A percentile compares a stretch with the other conserved stretches of the same genome.
phyloP scores from a whole-genome alignment of 2,888 invertebrate species.

The Odontomyia ornata region DNA sequence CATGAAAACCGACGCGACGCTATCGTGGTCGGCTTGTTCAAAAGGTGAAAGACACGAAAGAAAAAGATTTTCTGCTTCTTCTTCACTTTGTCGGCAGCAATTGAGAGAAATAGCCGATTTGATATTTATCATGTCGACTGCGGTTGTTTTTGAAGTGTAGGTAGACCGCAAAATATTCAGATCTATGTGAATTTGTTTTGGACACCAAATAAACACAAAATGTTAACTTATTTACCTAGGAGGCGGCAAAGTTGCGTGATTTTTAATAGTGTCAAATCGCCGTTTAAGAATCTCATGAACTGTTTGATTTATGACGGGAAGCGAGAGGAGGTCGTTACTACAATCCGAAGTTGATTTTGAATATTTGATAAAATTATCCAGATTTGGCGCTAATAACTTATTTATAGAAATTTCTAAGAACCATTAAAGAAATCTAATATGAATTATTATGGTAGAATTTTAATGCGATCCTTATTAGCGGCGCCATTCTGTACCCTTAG shows the following conservation, averaged over 20 bases:
- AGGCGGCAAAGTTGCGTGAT: slow-evolving; percentile 19
- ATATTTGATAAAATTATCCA: background rate
- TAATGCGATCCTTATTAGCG: background rate
- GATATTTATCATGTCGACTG: slow-evolving; percentile 10
- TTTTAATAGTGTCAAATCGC: slow-evolving; percentile 26
- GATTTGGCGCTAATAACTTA: background rate
- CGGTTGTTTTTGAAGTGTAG: slow-evolving; percentile 19
- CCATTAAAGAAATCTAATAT: background rate
- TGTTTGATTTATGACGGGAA: slow-evolving; percentile 28
- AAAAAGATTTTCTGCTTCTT: background rate
- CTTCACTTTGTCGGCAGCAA: background rate
- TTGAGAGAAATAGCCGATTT: slow-evolving; percentile 3
- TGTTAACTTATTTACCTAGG: background rate
- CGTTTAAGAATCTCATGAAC: background rate
- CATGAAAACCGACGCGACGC: slow-evolving; percentile 1
- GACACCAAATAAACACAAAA: slow-evolving; percentile 7
- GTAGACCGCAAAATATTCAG: slow-evolving; percentile 1
- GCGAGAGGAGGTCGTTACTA: background rate
- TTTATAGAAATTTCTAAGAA: background rate
- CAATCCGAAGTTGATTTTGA: background rate
- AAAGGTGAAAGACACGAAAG: background rate
- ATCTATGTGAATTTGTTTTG: slow-evolving; percentile 14
- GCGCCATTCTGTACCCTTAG: too few relatives aligned
- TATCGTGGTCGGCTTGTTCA: background rate
- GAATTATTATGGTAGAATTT: background rate